Base-by-base conservation (phyloP, 2,113 vertebrate species). In the Megatriorchis doriae region DNA sequence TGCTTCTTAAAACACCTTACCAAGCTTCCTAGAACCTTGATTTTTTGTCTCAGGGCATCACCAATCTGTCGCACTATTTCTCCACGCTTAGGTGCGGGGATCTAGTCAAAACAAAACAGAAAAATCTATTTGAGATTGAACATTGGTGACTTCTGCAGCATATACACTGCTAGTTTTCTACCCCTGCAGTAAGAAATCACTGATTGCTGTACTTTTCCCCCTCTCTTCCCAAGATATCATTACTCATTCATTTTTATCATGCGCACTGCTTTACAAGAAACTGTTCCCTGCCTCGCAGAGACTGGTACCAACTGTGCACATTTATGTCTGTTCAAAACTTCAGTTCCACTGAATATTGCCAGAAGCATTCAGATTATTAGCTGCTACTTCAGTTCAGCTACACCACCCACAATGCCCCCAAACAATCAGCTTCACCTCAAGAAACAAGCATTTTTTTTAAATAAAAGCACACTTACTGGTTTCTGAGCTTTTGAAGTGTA, bases 1-100 rank as follows among this genome's bases (percentile, higher is more conserved):
- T 31, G 25, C 9, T 95, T 73, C 40, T 45, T 25, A 38, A 75
- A 93, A 92, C 42, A 94, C 42, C 91, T 98, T 98, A 99, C 99
- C 98, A 99, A 94, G 85, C 97, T 99, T 93, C 99, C 99, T 2
- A 99, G 98, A 74, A 98, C 96, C 92, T 98, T 98, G 61, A 99
- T 99, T 98, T 99, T 99, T 94, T 99, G 98, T 92, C 99, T 98
- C 43, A 99, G 96, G 21, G 99, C 99, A 92, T 99, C 99, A 14
- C 99, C 99, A 90, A 99, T 99, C 97, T 99, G 99, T 85, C 99
- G 98, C 70, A 99, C 99, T 68, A 99, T 98, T 97, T 99, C 99
- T 81, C 99, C 99, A 98, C 99, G 98, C 92, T 99, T 99, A 6
- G 99, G 99, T 79, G 99, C 99, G 27, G 99, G 99, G 96, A 99